Base-by-base conservation (phyloP, 1,140 invertebrate genomes). In the Bombus fervidus region DNA sequence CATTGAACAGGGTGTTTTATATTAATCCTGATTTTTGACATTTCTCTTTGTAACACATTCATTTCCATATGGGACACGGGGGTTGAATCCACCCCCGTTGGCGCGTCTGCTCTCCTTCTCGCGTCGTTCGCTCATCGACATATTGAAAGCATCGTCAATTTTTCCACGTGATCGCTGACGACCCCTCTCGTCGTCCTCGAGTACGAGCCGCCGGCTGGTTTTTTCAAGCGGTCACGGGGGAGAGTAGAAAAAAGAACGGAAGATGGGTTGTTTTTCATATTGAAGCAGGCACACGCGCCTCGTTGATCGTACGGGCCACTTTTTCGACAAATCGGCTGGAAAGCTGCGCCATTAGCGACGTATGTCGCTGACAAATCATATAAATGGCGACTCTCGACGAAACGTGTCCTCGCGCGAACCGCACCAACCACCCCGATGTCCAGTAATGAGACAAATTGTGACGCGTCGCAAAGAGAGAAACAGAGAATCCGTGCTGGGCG, bases 321-420 rank as follows among this genome's bases (percentile, higher is more conserved):
- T 95, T 95, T 95, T 94, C 92, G 94, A 78, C 92, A 95, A 95
- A 95, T 95, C 93, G 94, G 89, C 92, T 91, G 95, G 94, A 95
- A 95, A 93, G 87, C 90, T 90, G 89, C 86, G 87, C 91, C 92
- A 89, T 91, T 91, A 89, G 86, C 87, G 83, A 87, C 94, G 91
- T 88, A 92, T 93, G 94, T 90, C 89, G 85, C 92, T 95, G 94
- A 95, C 94, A 94, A 95, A 95, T 95, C 92, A 93, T 94, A 95
- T 93, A 93, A 93, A 95, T 94, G 93, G 90, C 91, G 89, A 91
- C 88, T 78, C 91, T 85, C 82, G 88, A 87, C 85, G 85, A 87
- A 88, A 87, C 86, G 72, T 88, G 87, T 81, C 80, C 71, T 85
- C 75, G 87, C 76, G 64, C 79, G 79, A 75, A 89, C 76, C 80